Base-by-base conservation (phyloP, 2,888 invertebrate genomes). In the Punctoribates punctum region DNA sequence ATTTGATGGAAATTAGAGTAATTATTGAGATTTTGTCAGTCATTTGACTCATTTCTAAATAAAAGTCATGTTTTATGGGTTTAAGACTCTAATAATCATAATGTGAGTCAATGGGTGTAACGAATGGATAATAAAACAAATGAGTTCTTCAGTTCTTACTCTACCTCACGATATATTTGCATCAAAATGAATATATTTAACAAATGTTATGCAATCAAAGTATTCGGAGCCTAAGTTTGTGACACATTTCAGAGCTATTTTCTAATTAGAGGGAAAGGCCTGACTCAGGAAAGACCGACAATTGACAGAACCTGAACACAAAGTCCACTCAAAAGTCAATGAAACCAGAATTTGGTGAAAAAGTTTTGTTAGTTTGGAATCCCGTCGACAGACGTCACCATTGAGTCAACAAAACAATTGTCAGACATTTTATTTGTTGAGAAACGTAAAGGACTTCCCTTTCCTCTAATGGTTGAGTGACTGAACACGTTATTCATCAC, bases 401-500 rank as follows among this genome's bases (percentile, higher is more conserved):
- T 51, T n/a, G 51, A 17, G 51, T 34, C 34, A 8, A 34, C 34
- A 51, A 20, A 4, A 51, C 51, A 51, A 51, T 17, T 51, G 51
- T n/a, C n/a, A 51, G 51, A 51, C 51, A 51, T 51, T 51, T 51
- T 51, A 20, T 51, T 51, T 51, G 51, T n/a, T 51, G 51, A 3
- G 4, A 20, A n/a, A 13, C 5, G 6, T 51, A 13, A 51, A 17
- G 17, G n/a, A 51, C 20, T 51, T 51, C 51, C 51, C 13, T 51
- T 51, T 51, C 51, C 51, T 51, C 13, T 51, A n/a, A 51, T 51
- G 51, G 4, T 3, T 51, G 4, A 51, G 13, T 51, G 13, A 51
- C 6, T 51, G 51, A 51, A 51, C 51, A 77, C 81, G 46, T 83
- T 94, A 85, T 93, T 93, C 0, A 94, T 94, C 0, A 87, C 94